A percentile compares a stretch with the other conserved stretches of the same genome.
These are phyloP conservation scores for Callinectes sapidus DNA, from an alignment of 2,888 invertebrate genomes.

Conservation along the genomic window DNA sequence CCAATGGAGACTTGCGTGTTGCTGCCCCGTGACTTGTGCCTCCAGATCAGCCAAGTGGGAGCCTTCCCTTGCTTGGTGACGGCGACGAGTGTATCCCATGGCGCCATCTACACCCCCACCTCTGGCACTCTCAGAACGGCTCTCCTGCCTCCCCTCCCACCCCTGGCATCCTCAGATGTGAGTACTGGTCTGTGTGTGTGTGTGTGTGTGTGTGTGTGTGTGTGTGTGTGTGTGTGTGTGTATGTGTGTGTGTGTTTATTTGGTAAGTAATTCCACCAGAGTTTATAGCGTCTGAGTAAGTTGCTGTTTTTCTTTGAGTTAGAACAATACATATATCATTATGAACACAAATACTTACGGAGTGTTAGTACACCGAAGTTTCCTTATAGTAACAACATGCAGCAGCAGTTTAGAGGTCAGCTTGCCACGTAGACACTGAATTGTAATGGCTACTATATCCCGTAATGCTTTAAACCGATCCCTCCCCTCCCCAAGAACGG, in stretches of 20 bases:
- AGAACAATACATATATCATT: background rate
- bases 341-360: background rate
- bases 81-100: slow-evolving; percentile 31
- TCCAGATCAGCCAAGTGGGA: background rate
- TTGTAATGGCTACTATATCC: background rate
- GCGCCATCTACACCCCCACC: slow-evolving; percentile 47
- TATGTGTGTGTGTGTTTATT: background rate
- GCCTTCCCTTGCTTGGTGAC: slow-evolving; percentile 45
- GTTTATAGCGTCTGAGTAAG: background rate
- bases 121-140: slow-evolving; percentile 57
- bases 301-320: background rate
- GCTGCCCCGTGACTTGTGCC: slow-evolving; percentile 53
- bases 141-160: slow-evolving; percentile 20
- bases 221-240: background rate
- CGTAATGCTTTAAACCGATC: background rate
- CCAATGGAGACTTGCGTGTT: slow-evolving; percentile 56
- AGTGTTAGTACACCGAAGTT: background rate
- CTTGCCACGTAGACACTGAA: background rate
- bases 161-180: slow-evolving; percentile 44
- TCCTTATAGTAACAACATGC: background rate
- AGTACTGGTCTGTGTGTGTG: slow-evolving; percentile 42
- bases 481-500: background rate
- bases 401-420: background rate
- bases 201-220: slow-evolving; percentile 21
- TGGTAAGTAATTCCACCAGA: background rate